Evolutionary conservation across 2,888 invertebrate genomes (phyloP).

Genomic region (Pristionchus entomophagus): DNA sequence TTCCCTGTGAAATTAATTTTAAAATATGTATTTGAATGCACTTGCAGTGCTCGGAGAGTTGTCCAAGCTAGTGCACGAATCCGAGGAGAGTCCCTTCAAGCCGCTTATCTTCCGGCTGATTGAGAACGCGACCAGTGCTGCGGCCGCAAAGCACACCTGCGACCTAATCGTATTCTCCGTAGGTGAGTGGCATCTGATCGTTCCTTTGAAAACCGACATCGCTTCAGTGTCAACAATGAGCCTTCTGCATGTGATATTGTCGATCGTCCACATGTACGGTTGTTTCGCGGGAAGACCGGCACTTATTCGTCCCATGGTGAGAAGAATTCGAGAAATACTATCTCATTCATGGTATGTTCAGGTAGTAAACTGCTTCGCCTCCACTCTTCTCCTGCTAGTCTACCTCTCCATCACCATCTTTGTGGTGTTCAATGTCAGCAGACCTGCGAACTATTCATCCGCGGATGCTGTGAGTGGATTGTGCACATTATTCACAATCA

Average conservation of each 20-base stretch:
- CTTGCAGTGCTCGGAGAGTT: not conserved
- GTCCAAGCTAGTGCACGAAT: not conserved
- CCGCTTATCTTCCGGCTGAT: not conserved
- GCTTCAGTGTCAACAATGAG: slow-evolving; percentile 26
- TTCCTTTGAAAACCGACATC: too few species aligned
- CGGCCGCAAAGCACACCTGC: too few species aligned
- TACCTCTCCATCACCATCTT: not conserved
- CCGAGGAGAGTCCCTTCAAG: not conserved
- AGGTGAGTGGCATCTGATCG: too few species aligned
- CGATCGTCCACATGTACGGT: slow-evolving; percentile 6
- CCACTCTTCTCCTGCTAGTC: not conserved
- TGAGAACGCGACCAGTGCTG: not conserved
- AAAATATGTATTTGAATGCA: too few species aligned
- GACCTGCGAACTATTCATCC: not conserved
- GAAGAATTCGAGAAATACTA: not conserved
- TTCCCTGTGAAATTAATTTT: too few species aligned
- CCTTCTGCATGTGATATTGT: not conserved
- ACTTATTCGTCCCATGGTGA: slow-evolving; percentile 37
- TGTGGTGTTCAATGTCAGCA: not conserved
- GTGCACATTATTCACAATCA: not conserved
- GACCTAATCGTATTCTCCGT: too few species aligned
- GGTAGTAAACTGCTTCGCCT: not conserved
- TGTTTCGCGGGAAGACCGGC: slow-evolving; percentile 24
- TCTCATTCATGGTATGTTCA: not conserved
- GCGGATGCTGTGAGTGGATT: not conserved